Evolutionary conservation across 2,888 invertebrate species (phyloP), one percentile per base, ranked within the genome.

Genomic region (Himalopsyche anomala): DNA sequence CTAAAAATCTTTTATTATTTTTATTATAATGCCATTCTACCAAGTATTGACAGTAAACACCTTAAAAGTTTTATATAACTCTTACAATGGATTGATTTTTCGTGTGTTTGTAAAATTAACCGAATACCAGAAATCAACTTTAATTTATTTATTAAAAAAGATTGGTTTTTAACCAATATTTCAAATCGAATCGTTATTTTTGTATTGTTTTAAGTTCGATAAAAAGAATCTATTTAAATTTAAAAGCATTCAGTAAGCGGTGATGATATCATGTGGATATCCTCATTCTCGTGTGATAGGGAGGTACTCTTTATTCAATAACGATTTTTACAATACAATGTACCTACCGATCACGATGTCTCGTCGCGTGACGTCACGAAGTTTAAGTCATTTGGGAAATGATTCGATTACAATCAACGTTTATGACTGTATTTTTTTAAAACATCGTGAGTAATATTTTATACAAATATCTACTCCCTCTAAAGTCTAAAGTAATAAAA

Each of bases 311-410:
- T 12, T 74, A 36, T 74, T 74, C 28, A 28, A 36, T 15, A 36
- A 84, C 51, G 15, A 85, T 85, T 82, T 82, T 51, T 54, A 80
- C 19, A 51, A 55, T 74, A 15, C 28, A 74, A 74, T 74, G 36
- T 74, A 28, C 74, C 83, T 80, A 51, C 45, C 45, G 45, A 45
- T 56, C 28, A 51, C 80, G 80, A 83, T 83, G 86, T 54, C 62
- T 36, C 69, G 45, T 85, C 56, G 85, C 85, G 87, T 87, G 87
- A 85, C 83, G 54, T 87, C 83, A 85, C 82, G 87, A 40, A 74
- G 54, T 42, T 79, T 69, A 17, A 45, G 69, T 51, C 51, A 69
- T 83, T 83, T 79, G 42, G 83, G 51, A 40, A 85, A 82, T 82
- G 82, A 82, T 82, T 79, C 82, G 82, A 85, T 85, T 74, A 69